Evolutionary conservation across 53 echinoderm and acorn worm genomes (phyloP).

Genomic region (Astropecten irregularis): DNA sequence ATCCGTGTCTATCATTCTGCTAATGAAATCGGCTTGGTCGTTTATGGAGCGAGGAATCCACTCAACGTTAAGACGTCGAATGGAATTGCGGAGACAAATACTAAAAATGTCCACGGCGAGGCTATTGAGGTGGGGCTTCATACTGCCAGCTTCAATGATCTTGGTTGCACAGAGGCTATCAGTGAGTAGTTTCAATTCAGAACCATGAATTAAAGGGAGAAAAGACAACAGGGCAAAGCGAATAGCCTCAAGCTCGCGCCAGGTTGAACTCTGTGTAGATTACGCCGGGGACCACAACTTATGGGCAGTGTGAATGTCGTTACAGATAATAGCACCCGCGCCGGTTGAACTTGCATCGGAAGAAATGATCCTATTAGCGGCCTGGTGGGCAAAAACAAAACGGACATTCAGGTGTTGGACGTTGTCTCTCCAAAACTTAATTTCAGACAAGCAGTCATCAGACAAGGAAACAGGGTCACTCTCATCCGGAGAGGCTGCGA

Average conservation of each 20-base stretch:
- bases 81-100: too few species aligned
- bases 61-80: neutral
- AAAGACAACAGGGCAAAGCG: slow-evolving; percentile 3
- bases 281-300: slow-evolving; percentile 8
- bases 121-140: neutral
- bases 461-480: neutral
- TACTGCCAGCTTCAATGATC: neutral
- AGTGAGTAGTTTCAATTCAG: neutral
- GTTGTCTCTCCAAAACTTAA: neutral
- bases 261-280: slow-evolving; percentile 38
- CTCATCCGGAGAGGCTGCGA: neutral
- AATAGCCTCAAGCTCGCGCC: slow-evolving; percentile 45
- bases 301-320: neutral
- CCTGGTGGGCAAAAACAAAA: neutral
- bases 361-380: neutral
- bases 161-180: neutral
- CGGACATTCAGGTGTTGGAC: neutral
- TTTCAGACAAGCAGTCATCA: neutral
- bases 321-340: slow-evolving; percentile 9
- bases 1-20: slow-evolving; percentile 42
- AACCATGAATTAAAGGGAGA: neutral
- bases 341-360: slow-evolving; percentile 25
- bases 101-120: neutral
- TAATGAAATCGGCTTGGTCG: slow-evolving; percentile 49
- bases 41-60: slow-evolving; percentile 39